Evolutionary conservation across 1,140 invertebrate genomes (phyloP).

Genomic region (Lasioglossum baleicum): DNA sequence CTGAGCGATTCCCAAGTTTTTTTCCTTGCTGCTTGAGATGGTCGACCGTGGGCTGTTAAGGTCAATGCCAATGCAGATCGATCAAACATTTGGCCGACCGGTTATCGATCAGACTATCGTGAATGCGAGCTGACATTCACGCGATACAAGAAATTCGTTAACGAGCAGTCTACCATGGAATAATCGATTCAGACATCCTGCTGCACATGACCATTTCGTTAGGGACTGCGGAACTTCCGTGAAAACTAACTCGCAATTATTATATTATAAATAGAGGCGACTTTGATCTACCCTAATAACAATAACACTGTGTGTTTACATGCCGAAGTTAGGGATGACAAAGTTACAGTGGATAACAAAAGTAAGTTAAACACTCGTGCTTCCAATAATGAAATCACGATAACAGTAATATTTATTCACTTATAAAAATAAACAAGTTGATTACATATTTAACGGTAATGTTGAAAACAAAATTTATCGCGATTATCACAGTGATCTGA

Average conservation of each 20-base stretch:
- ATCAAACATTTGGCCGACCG: constrained; percentile 16
- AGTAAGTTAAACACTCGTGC: no score
- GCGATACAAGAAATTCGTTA: background rate
- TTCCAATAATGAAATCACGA: no score
- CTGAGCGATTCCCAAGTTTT: background rate
- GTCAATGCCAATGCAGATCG: constrained; percentile 43
- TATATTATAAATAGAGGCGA: no score
- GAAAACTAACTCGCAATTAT: background rate
- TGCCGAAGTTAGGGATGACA: no score
- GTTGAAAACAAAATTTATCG: no score
- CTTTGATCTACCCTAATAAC: no score
- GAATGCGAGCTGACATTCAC: background rate
- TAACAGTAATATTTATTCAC: no score
- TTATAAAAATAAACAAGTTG: no score
- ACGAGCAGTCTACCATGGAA: background rate
- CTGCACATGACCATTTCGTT: background rate
- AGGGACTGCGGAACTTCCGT: background rate
- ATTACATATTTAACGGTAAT: no score
- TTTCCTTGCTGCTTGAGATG: background rate
- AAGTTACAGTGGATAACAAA: no score
- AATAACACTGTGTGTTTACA: no score
- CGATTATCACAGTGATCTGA: no score
- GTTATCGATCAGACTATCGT: background rate
- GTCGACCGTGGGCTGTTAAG: constrained; percentile 5
- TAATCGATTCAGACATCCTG: background rate